phyloP scores from a whole-genome alignment of 2,797 vertebrate species.

The Sus cebifrons region DNA sequence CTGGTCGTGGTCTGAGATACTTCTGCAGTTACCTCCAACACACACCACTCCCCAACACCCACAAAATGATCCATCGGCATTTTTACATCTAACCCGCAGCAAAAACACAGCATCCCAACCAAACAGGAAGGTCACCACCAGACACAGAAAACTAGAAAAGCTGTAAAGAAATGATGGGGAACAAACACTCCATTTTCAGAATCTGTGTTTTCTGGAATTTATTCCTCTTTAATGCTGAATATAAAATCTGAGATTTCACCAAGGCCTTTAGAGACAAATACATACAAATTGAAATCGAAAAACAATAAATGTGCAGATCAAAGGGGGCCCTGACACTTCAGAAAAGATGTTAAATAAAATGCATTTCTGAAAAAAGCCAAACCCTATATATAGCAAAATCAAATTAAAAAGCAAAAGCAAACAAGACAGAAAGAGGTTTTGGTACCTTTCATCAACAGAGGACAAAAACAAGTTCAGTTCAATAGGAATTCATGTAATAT shows the following conservation, averaged over 20 bases:
- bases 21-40: not conserved
- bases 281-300: conserved; percentile 72
- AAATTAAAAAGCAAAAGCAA: conserved; percentile 49
- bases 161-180: not conserved
- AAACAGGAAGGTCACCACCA: conserved; percentile 8
- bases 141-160: conserved; percentile 7
- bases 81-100: not conserved
- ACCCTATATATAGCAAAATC: conserved; percentile 51
- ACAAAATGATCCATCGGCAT: not conserved
- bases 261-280: conserved; percentile 63
- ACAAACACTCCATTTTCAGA: conserved; percentile 68
- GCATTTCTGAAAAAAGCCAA: conserved; percentile 75
- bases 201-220: conserved; percentile 65
- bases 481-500: conserved; percentile 70
- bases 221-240: conserved; percentile 77
- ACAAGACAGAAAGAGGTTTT: conserved; percentile 67
- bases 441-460: conserved; percentile 76
- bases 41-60: not conserved
- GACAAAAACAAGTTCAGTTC: conserved; percentile 69
- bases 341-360: conserved; percentile 57
- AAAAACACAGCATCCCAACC: not conserved
- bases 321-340: conserved; percentile 45
- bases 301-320: conserved; percentile 47
- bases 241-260: conserved; percentile 72
- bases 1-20: not conserved